Evolutionary conservation across 2,797 vertebrate genomes (phyloP).

Genomic region (Pipistrellus pygmaeus): DNA sequence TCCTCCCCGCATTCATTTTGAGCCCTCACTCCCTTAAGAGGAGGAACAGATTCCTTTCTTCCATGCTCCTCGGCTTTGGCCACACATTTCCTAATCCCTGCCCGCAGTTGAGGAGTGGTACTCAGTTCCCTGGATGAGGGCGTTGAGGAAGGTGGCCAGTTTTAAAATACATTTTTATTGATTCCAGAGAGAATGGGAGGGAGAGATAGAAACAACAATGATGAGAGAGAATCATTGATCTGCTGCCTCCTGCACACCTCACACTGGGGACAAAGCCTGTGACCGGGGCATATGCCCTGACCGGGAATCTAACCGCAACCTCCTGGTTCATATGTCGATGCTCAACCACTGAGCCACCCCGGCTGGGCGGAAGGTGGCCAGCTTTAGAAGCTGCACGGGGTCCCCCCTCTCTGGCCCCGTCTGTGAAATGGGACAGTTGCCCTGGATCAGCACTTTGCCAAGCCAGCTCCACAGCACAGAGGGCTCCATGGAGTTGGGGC

Average conservation of each 20-base stretch:
- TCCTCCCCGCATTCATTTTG: neutral
- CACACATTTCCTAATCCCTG: conserved; percentile 31
- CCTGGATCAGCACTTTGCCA: neutral
- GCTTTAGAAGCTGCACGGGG: neutral
- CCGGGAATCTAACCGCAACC: no score
- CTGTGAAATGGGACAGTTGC: conserved; percentile 39
- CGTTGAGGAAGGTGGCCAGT: neutral
- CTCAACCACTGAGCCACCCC: no score
- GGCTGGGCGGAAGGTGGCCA: neutral
- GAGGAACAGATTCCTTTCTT: conserved; percentile 63
- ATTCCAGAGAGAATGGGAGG: no score
- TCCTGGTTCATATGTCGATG: no score
- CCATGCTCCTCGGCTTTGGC: conserved; percentile 47
- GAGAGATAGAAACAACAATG: no score
- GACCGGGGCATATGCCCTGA: no score
- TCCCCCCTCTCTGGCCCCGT: neutral
- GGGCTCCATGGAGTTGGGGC: neutral
- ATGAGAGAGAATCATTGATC: no score
- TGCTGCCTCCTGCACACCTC: no score
- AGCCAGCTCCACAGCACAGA: neutral
- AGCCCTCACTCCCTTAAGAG: neutral
- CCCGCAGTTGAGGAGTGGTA: conserved; percentile 66
- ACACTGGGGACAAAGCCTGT: no score
- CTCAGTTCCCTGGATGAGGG: neutral
- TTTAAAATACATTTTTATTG: conserved; percentile 3